Conservation (phyloP, 2,888 invertebrate species). For the Noctua comes region DNA sequence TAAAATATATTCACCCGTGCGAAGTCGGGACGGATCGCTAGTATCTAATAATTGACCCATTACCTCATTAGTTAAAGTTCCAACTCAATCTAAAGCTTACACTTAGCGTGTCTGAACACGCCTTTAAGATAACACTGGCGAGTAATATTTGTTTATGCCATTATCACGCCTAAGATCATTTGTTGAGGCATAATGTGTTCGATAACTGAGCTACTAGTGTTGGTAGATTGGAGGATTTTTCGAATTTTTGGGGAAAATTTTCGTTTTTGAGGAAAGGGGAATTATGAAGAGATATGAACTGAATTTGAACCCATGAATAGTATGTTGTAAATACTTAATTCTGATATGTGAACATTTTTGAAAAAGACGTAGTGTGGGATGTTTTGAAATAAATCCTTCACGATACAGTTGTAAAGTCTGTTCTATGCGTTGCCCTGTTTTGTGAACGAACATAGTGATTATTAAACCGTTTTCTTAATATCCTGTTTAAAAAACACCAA, state of each 20-base stretch:
- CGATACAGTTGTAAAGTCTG: neutral
- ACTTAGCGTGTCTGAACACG: slow-evolving; percentile 51
- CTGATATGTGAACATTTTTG: neutral
- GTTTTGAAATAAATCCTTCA: neutral
- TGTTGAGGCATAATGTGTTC: slow-evolving; percentile 55
- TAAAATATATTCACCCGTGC: no score
- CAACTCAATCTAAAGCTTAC: slow-evolving; percentile 46
- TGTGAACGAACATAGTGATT: neutral
- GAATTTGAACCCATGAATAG: no score
- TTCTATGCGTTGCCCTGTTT: neutral
- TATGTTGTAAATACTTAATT: no score
- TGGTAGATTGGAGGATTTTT: neutral
- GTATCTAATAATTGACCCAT: slow-evolving; percentile 2
- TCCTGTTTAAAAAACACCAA: neutral
- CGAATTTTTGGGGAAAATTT: neutral
- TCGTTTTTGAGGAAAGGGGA: neutral
- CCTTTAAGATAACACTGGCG: slow-evolving; percentile 59
- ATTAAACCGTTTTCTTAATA: no score
- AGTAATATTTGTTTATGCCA: slow-evolving; percentile 64
- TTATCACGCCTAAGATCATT: slow-evolving; percentile 65
- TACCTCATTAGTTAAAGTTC: slow-evolving; percentile 43
- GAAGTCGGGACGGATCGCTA: no score
- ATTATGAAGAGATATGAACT: neutral
- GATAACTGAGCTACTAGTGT: slow-evolving; percentile 52
- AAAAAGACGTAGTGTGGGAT: neutral